Evolutionary conservation across 2,113 vertebrate genomes (phyloP).

Genomic region (Prunella himalayana): DNA sequence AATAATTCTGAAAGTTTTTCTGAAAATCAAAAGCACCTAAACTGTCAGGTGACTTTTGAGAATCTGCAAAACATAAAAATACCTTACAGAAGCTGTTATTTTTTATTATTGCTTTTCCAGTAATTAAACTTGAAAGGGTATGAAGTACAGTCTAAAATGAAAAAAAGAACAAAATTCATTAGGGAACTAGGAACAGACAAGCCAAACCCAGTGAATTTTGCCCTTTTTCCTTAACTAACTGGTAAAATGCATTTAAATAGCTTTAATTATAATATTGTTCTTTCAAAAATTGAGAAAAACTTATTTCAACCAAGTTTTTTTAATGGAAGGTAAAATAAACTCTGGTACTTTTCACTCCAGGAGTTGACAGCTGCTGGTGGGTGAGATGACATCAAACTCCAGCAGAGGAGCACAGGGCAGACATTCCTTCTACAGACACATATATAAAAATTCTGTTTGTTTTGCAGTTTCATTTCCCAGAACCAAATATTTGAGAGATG

Average conservation of each 20-base stretch:
- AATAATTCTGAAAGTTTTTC: not conserved
- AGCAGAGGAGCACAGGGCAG: not conserved
- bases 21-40: not conserved
- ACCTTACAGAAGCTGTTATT: not conserved
- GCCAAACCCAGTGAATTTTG: not conserved
- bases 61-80: not conserved
- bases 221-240: not conserved
- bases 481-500: slow-evolving; percentile 9
- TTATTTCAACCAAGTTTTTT: not conserved
- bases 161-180: not conserved
- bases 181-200: not conserved
- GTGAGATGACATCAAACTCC: not conserved
- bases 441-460: not conserved
- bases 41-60: not conserved
- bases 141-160: not conserved
- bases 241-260: not conserved
- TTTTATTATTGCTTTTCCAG: not conserved
- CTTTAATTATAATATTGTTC: not conserved
- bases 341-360: not conserved
- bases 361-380: not conserved
- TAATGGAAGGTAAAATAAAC: not conserved
- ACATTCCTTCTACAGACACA: not conserved
- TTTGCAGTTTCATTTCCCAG: slow-evolving; percentile 31
- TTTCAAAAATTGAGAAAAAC: not conserved
- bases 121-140: not conserved